A percentile compares a stretch with the other conserved stretches of the same genome.
phyloP scores from a whole-genome alignment of 2,888 invertebrate genomes.

The Agrotis puta region DNA sequence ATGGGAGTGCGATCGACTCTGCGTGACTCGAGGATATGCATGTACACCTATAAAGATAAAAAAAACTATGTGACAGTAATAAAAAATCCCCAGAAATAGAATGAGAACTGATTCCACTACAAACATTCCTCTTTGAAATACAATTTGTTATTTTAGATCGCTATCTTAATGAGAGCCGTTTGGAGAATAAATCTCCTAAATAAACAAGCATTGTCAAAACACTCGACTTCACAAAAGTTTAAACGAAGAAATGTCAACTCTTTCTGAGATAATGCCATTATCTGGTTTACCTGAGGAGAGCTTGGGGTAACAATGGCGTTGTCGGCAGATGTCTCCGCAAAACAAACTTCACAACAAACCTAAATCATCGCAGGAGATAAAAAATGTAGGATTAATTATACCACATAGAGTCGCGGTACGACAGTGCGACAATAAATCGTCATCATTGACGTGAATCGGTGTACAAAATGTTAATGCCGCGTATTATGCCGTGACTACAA shows the following conservation, averaged over 20 bases:
- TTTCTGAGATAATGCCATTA: slow-evolving; percentile 87
- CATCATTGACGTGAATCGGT: slow-evolving; percentile 88
- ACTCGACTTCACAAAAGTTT: slow-evolving; percentile 86
- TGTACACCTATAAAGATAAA: slow-evolving; percentile 62
- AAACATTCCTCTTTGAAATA: slow-evolving; percentile 43
- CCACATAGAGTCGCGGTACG: slow-evolving; percentile 76
- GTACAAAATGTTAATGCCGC: slow-evolving; percentile 89
- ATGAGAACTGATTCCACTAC: slow-evolving; percentile 39
- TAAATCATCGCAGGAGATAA: slow-evolving; percentile 83
- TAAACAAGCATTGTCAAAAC: slow-evolving; percentile 86
- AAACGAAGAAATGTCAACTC: slow-evolving; percentile 87
- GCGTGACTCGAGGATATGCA: slow-evolving; percentile 73
- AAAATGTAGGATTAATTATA: slow-evolving; percentile 84
- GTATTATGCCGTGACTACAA: slow-evolving; percentile 88
- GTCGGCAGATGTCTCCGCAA: slow-evolving; percentile 89
- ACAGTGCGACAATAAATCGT: slow-evolving; percentile 87
- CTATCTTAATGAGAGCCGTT: slow-evolving; percentile 77
- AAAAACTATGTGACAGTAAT: slow-evolving; percentile 61
- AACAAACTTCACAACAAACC: slow-evolving; percentile 87
- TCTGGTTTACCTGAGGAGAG: slow-evolving; percentile 88
- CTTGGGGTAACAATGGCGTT: slow-evolving; percentile 80
- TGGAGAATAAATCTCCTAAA: slow-evolving; percentile 78
- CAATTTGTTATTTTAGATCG: slow-evolving; percentile 72
- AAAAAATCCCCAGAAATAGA: slow-evolving; percentile 55
- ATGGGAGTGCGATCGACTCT: slow-evolving; percentile 77